Evolutionary conservation across 2,888 invertebrate genomes (phyloP).

Genomic region (Plebejus argus): DNA sequence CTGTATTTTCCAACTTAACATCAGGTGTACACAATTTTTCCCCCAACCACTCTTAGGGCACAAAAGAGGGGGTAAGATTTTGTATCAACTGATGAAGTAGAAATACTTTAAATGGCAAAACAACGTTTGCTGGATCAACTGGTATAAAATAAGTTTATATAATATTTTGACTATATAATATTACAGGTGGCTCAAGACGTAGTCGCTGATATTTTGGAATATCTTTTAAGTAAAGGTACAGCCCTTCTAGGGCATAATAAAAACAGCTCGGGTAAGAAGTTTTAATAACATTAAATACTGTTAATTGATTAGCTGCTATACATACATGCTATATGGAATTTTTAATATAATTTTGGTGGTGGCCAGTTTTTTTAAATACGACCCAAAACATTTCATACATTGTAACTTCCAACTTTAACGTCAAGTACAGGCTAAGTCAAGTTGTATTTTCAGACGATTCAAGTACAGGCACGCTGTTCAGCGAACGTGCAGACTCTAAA

Average conservation of each 20-base stretch:
- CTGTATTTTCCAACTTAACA: too few relatives aligned
- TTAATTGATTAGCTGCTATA: too few relatives aligned
- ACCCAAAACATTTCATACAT: neutral
- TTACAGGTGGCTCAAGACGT: neutral
- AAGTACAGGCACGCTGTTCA: constrained; percentile 68
- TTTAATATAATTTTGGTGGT: neutral
- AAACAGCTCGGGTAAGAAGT: neutral
- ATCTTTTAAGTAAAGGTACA: neutral
- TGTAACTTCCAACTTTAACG: neutral
- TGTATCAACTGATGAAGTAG: too few relatives aligned
- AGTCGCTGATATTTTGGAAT: neutral
- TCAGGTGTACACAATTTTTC: too few relatives aligned
- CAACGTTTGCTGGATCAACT: too few relatives aligned
- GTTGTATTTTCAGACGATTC: constrained; percentile 45
- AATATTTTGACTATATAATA: too few relatives aligned
- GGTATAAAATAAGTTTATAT: too few relatives aligned
- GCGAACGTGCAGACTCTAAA: constrained; percentile 57
- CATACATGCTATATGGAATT: neutral
- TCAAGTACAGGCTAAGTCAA: neutral
- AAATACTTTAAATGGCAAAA: too few relatives aligned
- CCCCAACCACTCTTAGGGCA: too few relatives aligned
- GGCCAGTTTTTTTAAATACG: neutral
- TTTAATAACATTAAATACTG: too few relatives aligned
- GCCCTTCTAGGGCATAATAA: neutral
- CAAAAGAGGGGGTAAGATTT: too few relatives aligned